Conservation (phyloP, 2,888 invertebrate genomes). For the Plutella xylostella region DNA sequence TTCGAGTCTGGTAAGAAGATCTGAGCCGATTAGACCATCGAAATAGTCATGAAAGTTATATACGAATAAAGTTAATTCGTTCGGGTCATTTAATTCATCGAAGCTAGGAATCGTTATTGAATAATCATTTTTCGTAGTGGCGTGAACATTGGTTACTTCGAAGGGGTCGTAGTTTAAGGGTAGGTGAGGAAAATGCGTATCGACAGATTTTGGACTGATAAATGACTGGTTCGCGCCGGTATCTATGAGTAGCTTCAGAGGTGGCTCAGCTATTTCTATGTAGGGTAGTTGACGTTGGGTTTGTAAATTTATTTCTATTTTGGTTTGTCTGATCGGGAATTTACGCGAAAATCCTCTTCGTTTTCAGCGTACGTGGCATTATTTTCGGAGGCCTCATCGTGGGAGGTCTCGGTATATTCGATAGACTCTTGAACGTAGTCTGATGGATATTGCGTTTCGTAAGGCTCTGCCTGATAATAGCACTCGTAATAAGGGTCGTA, state of each 20-base stretch:
- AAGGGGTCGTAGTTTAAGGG: conserved; percentile 16
- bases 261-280: background rate
- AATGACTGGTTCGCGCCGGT: conserved; percentile 5
- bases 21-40: background rate
- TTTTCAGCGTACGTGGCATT: no score
- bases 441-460: no score
- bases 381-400: no score
- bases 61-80: background rate
- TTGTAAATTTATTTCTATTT: background rate
- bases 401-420: no score
- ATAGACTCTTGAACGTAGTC: no score
- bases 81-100: background rate
- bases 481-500: no score
- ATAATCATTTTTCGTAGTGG: conserved; percentile 3
- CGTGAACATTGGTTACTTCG: conserved; percentile 11
- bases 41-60: background rate
- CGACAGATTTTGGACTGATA: conserved; percentile 14
- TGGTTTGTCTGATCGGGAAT: background rate
- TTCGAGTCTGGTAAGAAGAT: background rate
- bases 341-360: background rate
- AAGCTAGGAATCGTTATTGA: conserved; percentile 8
- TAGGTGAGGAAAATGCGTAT: conserved; percentile 9
- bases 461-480: no score
- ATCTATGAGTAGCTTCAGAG: background rate
- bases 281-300: background rate